Evolutionary conservation across 1,140 invertebrate species (phyloP).

Genomic region (Philopotamus ludificatus): DNA sequence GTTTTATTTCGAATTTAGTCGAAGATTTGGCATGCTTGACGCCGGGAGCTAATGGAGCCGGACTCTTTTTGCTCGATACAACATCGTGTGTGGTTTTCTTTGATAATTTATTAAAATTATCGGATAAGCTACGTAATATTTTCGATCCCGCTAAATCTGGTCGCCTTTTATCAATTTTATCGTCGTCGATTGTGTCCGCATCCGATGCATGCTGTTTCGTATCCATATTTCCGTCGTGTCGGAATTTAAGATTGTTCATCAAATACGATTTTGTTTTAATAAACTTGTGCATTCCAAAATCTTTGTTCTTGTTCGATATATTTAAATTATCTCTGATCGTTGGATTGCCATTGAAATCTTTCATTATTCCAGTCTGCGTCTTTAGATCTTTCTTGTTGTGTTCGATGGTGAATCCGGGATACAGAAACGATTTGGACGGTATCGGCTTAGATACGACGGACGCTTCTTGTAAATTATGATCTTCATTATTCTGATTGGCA

Average conservation of each 20-base stretch:
- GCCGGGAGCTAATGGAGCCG: slow-evolving; percentile 35
- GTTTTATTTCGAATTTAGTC: slow-evolving; percentile 52
- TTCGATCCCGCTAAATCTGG: slow-evolving; percentile 29
- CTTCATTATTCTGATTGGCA: background rate
- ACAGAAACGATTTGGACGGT: slow-evolving; percentile 49
- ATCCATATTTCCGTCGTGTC: background rate
- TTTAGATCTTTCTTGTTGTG: slow-evolving; percentile 48
- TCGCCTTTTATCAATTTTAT: slow-evolving; percentile 15
- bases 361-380: slow-evolving; percentile 52
- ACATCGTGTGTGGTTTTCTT: slow-evolving; percentile 17
- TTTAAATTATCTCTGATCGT: slow-evolving; percentile 50
- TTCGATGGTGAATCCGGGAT: slow-evolving; percentile 47
- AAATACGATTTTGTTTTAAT: slow-evolving; percentile 30
- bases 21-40: slow-evolving; percentile 40
- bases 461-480: slow-evolving; percentile 46
- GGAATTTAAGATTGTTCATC: too few species aligned
- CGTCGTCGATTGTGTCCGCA: background rate
- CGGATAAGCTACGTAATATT: slow-evolving; percentile 26
- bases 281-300: slow-evolving; percentile 38
- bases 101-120: slow-evolving; percentile 34
- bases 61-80: slow-evolving; percentile 31
- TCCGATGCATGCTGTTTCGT: background rate
- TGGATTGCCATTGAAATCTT: slow-evolving; percentile 51
- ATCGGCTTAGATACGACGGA: slow-evolving; percentile 46
- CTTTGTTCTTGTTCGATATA: slow-evolving; percentile 40